Base-by-base conservation (phyloP, 2,888 invertebrate genomes). In the Blastobasis lacticolella region DNA sequence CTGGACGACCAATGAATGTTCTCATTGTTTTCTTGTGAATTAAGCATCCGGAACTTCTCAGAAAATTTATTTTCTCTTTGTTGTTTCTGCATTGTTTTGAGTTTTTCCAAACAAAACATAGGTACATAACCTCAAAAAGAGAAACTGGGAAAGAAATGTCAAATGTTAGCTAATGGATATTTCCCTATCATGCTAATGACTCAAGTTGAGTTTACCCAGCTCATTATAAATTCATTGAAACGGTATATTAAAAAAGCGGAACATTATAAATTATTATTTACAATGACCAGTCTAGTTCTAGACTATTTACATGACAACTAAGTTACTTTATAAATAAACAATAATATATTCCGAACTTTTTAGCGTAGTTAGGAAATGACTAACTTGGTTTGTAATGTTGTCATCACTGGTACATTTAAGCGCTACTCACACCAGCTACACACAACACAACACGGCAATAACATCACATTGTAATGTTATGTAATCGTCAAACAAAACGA, bases 1-100 rank as follows among this genome's bases (percentile, higher is more conserved):
- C 82, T 83, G 4, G 72, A 75, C 9, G 85, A 77, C 85, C 84
- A 85, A 53, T 66, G 69, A 37, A 88, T 87, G 53, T 81, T 77
- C 54, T 76, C 76, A n/a, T 57, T 63, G 38, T 68, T 55, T 50
- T 81, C 76, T 70, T 86, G 85, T 2, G 83, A 81, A 59, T 78
- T 77, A 41, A 86, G 57, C 49, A 80, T 57, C 5, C 62, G 54
- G 57, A 86, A 86, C 59, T 81, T 85, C 6, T 73, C 61, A 4
- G 58, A 56, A 57, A 85, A 86, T 37, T 61, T n/a, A 23, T 73
- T 81, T 53, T 73, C 69, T 61, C 72, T 75, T 37, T 61, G 66
- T 37, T 61, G 66, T 54, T 72, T 77, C 61, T 71, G 64, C 78
- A 81, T 80, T 61, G 9, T 42, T 42, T 42, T 8, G 9, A 40